Base-by-base conservation (phyloP, 1,140 invertebrate species). In the Halictus rubicundus region DNA sequence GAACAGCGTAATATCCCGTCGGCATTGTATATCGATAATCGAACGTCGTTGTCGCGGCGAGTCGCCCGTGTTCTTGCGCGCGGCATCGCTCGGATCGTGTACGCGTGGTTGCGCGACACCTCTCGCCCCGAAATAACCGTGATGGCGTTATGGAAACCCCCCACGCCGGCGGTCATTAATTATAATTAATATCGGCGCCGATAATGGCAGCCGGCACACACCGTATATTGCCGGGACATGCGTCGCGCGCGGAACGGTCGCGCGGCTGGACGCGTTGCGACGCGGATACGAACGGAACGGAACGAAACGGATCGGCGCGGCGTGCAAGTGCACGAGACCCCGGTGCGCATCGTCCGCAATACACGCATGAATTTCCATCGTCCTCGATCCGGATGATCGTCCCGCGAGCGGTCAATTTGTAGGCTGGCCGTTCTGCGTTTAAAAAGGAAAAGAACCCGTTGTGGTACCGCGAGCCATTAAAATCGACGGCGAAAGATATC, bases 121-220 rank as follows among this genome's bases (percentile, higher is more conserved):
- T 46, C 23, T 10, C 49, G 64, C 68, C 54, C 64, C 23, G 78
- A 60, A 74, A 74, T 80, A 77, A 73, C 63, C 63, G 64, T 72
- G 49, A 60, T 68, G 46, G 57, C 72, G 49, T 72, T 25, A 27
- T 32, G 63, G 73, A 61, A 81, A 81, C 46, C 69, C 69, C 49
- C 42, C 42, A 25, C 76, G 46, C 59, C 49, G 23, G 21, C 68
- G 57, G 63, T 83, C 80, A 71, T 87, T 80, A 83, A 86, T 87
- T 84, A 76, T 80, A 84, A 87, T 86, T 84, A 83, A 84, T 84
- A 78, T 81, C 79, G 74, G 37, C 54, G 70, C 64, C 83, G 83
- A 81, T 84, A 85, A 85, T 84, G 79, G 74, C 61, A 73, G 21
- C 21, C 60, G 39, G 59, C 49, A 19, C 63, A 59, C 23, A 68